Evolutionary conservation across 1,140 invertebrate genomes (phyloP).

Genomic region (Drosophila triauraria): DNA sequence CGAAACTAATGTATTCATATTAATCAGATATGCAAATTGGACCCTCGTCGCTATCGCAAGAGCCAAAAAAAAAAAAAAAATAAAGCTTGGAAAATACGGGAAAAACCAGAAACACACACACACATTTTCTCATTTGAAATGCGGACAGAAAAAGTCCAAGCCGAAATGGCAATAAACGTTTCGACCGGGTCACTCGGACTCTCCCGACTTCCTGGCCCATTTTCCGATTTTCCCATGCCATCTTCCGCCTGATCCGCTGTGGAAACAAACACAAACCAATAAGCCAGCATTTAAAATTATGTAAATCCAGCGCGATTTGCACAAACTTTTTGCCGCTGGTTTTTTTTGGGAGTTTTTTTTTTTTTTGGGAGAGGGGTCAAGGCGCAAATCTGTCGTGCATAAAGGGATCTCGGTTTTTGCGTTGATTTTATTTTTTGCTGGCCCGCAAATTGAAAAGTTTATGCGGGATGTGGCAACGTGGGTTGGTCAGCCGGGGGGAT

Average conservation of each 20-base stretch:
- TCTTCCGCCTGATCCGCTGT: conserved; percentile 40
- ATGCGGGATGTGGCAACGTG: conserved; percentile 6
- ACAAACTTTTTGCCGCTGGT: conserved; percentile 62
- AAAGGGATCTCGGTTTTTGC: conserved; percentile 60
- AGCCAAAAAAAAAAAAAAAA: conserved; percentile 7
- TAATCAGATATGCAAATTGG: conserved; percentile 82
- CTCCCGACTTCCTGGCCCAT: conserved; percentile 44
- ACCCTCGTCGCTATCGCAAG: conserved; percentile 30
- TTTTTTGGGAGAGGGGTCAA: conserved; percentile 48
- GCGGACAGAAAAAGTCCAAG: conserved; percentile 39
- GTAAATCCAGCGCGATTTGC: conserved; percentile 74
- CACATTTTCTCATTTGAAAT: conserved; percentile 15
- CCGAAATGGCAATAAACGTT: conserved; percentile 66
- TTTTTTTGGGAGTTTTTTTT: conserved; percentile 26
- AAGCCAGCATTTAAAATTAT: conserved; percentile 79
- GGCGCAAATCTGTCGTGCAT: conserved; percentile 69
- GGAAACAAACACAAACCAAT: conserved; percentile 76
- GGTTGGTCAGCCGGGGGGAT: not conserved
- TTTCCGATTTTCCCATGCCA: conserved; percentile 42
- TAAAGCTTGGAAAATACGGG: conserved; percentile 10
- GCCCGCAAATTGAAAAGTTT: conserved; percentile 76
- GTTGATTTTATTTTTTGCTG: conserved; percentile 20
- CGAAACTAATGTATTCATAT: conserved; percentile 81
- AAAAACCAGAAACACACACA: not conserved
- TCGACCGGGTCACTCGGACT: conserved; percentile 60